Conservation (phyloP, 1,140 invertebrate genomes). For the Drosophila guanche region DNA sequence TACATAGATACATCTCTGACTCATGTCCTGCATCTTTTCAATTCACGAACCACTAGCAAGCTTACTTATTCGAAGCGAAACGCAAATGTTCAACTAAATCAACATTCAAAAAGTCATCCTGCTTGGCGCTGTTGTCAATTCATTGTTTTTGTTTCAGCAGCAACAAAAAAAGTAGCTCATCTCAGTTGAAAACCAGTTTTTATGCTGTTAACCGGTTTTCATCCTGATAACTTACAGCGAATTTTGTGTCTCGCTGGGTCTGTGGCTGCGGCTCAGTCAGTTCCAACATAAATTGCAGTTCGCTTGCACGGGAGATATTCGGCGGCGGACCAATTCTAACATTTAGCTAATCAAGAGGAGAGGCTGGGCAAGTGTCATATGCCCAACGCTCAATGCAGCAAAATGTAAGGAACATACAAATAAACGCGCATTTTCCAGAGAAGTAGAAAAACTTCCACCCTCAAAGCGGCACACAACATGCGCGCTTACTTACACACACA, state of each 20-base stretch:
- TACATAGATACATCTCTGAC: too few relatives aligned
- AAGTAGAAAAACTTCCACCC: conserved; percentile 82
- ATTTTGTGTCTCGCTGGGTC: conserved; percentile 49
- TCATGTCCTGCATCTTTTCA: too few relatives aligned
- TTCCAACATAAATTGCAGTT: conserved; percentile 60
- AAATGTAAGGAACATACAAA: conserved; percentile 72
- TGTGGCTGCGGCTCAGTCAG: conserved; percentile 35
- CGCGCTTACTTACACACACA: conserved; percentile 43
- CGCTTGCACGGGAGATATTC: conserved; percentile 31
- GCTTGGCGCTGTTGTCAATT: conserved; percentile 38
- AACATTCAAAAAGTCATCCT: conserved; percentile 51
- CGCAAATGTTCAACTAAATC: conserved; percentile 18
- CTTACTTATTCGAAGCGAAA: too few relatives aligned
- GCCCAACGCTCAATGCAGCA: conserved; percentile 53
- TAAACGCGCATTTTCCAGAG: conserved; percentile 82
- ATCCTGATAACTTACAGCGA: conserved; percentile 59
- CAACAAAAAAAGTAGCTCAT: conserved; percentile 57
- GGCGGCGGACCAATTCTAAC: too few relatives aligned
- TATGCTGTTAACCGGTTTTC: conserved; percentile 59
- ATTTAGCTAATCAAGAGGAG: conserved; percentile 15
- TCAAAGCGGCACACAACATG: conserved; percentile 64
- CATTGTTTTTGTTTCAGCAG: conserved; percentile 33
- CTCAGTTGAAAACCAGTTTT: conserved; percentile 59
- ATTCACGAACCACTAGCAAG: too few relatives aligned
- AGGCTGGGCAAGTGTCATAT: conserved; percentile 51